Percentiles rank a stretch among this genome's conserved stretches.
Evolutionary conservation across 2,888 invertebrate species (phyloP).

Genomic region (Stenchaetothrips biformis): DNA sequence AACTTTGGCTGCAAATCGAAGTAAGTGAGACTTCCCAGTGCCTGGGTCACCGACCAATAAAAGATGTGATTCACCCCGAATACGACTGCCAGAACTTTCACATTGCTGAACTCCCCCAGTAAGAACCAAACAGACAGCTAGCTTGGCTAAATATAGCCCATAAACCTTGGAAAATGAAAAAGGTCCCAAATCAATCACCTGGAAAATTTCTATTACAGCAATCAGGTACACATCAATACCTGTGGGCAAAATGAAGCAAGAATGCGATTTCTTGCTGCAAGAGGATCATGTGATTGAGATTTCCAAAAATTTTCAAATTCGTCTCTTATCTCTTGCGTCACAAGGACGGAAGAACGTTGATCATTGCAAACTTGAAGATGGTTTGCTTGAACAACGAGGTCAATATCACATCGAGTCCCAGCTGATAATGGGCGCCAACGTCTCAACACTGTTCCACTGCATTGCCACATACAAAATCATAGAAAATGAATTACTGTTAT

Average conservation of each 20-base stretch:
- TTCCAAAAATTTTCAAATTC: conserved; percentile 71
- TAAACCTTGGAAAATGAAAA: conserved; percentile 59
- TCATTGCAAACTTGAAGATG: conserved; percentile 62
- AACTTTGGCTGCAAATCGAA: conserved; percentile 64
- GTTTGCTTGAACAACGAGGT: conserved; percentile 66
- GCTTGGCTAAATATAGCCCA: conserved; percentile 80
- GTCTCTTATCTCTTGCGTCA: conserved; percentile 61
- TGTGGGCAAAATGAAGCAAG: conserved; percentile 78
- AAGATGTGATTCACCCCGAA: conserved; percentile 78
- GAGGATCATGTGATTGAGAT: conserved; percentile 56
- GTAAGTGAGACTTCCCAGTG: conserved; percentile 81
- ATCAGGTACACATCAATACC: conserved; percentile 46
- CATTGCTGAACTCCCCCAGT: conserved; percentile 55
- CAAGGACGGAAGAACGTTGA: conserved; percentile 47
- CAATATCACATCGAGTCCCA: conserved; percentile 62
- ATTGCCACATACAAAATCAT: neutral
- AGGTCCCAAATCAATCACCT: neutral
- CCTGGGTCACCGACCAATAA: conserved; percentile 84
- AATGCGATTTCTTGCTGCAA: conserved; percentile 72
- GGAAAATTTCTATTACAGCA: neutral
- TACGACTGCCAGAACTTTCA: conserved; percentile 49
- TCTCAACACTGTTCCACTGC: conserved; percentile 69
- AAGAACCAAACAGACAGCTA: conserved; percentile 68
- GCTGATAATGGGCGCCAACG: conserved; percentile 62
- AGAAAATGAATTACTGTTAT: too few relatives aligned